A percentile compares a stretch with the other conserved stretches of the same genome.
phyloP scores from a whole-genome alignment of 35 echinoderm and acorn worm species.

The Lytechinus variegatus region DNA sequence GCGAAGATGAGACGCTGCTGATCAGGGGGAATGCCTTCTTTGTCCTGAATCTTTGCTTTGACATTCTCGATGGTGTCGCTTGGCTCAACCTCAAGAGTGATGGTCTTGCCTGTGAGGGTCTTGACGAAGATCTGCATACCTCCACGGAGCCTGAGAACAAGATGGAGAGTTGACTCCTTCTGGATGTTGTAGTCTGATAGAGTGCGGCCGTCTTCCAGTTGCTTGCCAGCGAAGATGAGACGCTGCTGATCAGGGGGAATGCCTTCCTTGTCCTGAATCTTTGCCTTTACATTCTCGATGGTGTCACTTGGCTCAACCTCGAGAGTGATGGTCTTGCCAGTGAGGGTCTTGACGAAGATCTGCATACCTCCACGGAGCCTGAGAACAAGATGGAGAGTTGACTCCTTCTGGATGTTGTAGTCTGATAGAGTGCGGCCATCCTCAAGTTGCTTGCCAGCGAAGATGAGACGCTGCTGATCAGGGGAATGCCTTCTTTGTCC shows the following conservation, averaged over 20 bases:
- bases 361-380: slow-evolving; percentile 73
- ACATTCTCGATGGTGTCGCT: slow-evolving; percentile 41
- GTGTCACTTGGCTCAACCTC: slow-evolving; percentile 1
- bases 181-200: slow-evolving; percentile 71
- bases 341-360: slow-evolving; percentile 64
- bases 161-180: slow-evolving; percentile 72
- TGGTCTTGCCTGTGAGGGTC: slow-evolving; percentile 62
- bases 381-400: slow-evolving; percentile 75
- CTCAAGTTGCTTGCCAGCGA: slow-evolving; percentile 57
- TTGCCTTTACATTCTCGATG: slow-evolving; percentile 55
- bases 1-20: slow-evolving; percentile 76
- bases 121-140: slow-evolving; percentile 68
- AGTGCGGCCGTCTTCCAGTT: slow-evolving; percentile 34
- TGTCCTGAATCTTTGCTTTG: slow-evolving; percentile 63
- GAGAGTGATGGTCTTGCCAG: slow-evolving; percentile 45
- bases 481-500: slow-evolving; percentile 69
- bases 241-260: slow-evolving; percentile 65
- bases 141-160: slow-evolving; percentile 73
- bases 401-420: slow-evolving; percentile 77
- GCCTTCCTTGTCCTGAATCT: slow-evolving; percentile 66
- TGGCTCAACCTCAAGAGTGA: not conserved
- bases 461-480: slow-evolving; percentile 76
- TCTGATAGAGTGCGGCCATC: slow-evolving; percentile 58
- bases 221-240: slow-evolving; percentile 69
- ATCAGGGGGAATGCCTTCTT: slow-evolving; percentile 56